phyloP scores from a whole-genome alignment of 2,797 vertebrate species.

The Gouania willdenowi region DNA sequence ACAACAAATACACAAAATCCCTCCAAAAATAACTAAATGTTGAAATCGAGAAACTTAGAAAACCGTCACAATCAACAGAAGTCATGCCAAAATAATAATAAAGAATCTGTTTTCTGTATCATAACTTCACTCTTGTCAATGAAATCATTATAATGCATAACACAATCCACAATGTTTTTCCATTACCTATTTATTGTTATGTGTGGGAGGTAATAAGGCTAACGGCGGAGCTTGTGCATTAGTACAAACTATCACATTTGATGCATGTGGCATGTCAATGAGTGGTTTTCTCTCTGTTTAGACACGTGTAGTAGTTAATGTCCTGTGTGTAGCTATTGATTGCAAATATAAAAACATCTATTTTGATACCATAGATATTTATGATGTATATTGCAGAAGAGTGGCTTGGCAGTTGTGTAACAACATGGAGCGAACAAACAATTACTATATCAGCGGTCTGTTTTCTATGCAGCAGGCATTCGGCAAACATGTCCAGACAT shows the following conservation, averaged over 20 bases:
- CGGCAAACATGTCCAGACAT: slow-evolving; percentile 27
- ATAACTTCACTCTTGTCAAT: too few relatives aligned
- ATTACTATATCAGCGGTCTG: not conserved
- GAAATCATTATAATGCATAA: slow-evolving; percentile 4
- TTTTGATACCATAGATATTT: slow-evolving; percentile 18
- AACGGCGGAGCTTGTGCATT: slow-evolving; percentile 1
- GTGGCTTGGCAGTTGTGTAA: too few relatives aligned
- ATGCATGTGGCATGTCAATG: too few relatives aligned
- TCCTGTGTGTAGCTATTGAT: not conserved
- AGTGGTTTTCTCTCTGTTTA: too few relatives aligned
- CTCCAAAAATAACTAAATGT: too few relatives aligned
- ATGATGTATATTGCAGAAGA: too few relatives aligned
- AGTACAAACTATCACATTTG: slow-evolving; percentile 12
- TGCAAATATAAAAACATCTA: slow-evolving; percentile 2
- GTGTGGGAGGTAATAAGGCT: slow-evolving; percentile 35
- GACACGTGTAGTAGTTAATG: too few relatives aligned
- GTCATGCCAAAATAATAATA: slow-evolving; percentile 1
- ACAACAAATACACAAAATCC: too few relatives aligned
- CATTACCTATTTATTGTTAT: slow-evolving; percentile 42
- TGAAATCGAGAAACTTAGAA: too few relatives aligned
- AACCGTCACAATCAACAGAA: slow-evolving; percentile 8
- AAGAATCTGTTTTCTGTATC: too few relatives aligned
- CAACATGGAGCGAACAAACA: too few relatives aligned
- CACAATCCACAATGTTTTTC: slow-evolving; percentile 6
- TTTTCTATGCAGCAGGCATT: slow-evolving; percentile 9